Base-by-base conservation (phyloP, 1,140 invertebrate species). In the Phenacoccus solenopsis region DNA sequence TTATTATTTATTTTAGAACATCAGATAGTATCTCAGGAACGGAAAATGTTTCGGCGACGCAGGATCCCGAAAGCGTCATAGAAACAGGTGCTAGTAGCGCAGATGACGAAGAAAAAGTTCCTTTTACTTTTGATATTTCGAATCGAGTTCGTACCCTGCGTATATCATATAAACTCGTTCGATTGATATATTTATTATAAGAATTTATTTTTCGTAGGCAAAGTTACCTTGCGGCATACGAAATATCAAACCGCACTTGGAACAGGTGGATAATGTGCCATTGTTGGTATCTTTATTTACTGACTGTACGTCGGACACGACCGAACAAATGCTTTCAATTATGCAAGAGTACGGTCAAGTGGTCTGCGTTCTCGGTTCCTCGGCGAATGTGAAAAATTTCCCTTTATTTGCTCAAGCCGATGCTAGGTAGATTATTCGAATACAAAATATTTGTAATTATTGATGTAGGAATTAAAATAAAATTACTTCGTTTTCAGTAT, bases 331-430 rank as follows among this genome's bases (percentile, higher is more conserved):
- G 94, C 83, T 97, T 71, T 84, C 87, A 71, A 97, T 97, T 67
- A 96, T 97, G 93, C 94, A 97, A 80, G 93, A 96, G 72, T 93
- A 96, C 79, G 91, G 91, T 2, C 93, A 97, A 81, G 90, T 96
- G 21, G 92, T 96, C 0, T 93, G 92, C 73, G 88, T 94, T 1
- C 13, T 96, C 73, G 93, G 93, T 7, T 94, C 92, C 25, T 90
- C 91, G 3, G 88, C 89, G 28, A 88, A 93, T 79, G 88, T 89
- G 49, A 86, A 93, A 71, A 98, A 98, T 80, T 90, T 90, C 77
- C 84, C 88, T 27, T 87, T 97, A 72, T 98, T 98, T 76, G 86
- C 97, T 80, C 93, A 96, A 79, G 94, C 94, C 1, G 94, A 98
- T 81, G 91, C 90, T 16, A 91, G 89, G 92, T 94, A 81, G 13